These are phyloP conservation scores for Protodeltote pygarga DNA, from an alignment of 2,888 invertebrate genomes.

Conservation along the genomic window DNA sequence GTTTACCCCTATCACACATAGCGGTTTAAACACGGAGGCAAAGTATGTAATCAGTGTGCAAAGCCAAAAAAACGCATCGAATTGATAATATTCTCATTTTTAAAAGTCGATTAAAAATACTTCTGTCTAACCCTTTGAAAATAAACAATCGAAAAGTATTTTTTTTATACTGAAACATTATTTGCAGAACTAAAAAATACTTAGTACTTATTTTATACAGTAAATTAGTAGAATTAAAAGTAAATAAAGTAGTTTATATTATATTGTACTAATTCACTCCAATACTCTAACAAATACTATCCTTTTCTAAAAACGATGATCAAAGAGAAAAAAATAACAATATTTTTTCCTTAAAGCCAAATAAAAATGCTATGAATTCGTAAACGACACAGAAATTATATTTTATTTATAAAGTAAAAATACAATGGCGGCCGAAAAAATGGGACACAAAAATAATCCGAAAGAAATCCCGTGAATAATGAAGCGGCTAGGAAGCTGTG, in stretches of 20 bases:
- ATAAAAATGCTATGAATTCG: conserved; percentile 46
- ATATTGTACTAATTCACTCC: conserved; percentile 16
- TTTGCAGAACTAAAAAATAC: no score
- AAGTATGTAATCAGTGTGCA: no score
- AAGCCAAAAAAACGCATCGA: no score
- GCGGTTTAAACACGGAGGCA: no score
- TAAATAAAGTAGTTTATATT: conserved; percentile 13
- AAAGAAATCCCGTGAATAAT: conserved; percentile 51
- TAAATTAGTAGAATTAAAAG: no score
- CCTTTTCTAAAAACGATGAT: conserved; percentile 16
- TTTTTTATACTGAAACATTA: no score
- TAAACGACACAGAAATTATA: conserved; percentile 45
- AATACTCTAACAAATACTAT: conserved; percentile 15
- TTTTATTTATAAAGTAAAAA: conserved; percentile 46
- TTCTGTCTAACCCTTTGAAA: no score
- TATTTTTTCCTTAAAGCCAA: conserved; percentile 35
- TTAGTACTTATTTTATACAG: no score
- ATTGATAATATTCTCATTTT: no score
- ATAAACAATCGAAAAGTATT: no score
- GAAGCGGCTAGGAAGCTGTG: conserved; percentile 35
- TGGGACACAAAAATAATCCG: conserved; percentile 45
- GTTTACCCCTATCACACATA: no score
- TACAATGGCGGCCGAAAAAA: conserved; percentile 41
- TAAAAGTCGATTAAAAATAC: no score
- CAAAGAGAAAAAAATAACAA: conserved; percentile 34